Evolutionary conservation across 1,140 invertebrate genomes (phyloP).

Genomic region (Scaptodrosophila lebanonensis): DNA sequence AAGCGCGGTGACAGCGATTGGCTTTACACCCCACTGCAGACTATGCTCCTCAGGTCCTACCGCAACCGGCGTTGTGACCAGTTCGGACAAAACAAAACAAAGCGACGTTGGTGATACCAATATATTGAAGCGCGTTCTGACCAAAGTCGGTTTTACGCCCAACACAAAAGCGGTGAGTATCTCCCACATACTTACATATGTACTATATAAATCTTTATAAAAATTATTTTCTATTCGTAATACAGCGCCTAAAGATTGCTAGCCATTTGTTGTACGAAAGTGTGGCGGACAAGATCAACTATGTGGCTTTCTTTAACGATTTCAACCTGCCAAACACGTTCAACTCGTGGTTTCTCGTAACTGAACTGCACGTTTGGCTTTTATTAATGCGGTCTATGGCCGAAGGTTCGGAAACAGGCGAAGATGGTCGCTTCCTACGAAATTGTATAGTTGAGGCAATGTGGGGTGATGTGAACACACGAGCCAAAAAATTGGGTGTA

Average conservation of each 20-base stretch:
- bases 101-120: slow-evolving; percentile 34
- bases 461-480: slow-evolving; percentile 87
- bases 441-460: slow-evolving; percentile 86
- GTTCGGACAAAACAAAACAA: slow-evolving; percentile 37
- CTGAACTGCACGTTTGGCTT: slow-evolving; percentile 92
- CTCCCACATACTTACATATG: too few species aligned
- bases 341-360: slow-evolving; percentile 89
- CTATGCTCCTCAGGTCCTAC: slow-evolving; percentile 40
- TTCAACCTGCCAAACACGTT: slow-evolving; percentile 87
- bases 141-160: slow-evolving; percentile 70
- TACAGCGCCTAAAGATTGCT: slow-evolving; percentile 80
- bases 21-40: slow-evolving; percentile 27
- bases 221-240: slow-evolving; percentile 32
- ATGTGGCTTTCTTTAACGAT: slow-evolving; percentile 81
- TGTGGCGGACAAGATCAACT: slow-evolving; percentile 81
- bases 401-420: slow-evolving; percentile 80
- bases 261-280: slow-evolving; percentile 82
- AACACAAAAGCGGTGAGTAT: slow-evolving; percentile 62
- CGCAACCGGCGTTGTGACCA: slow-evolving; percentile 33
- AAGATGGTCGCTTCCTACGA: slow-evolving; percentile 84
- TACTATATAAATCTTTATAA: background rate
- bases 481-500: slow-evolving; percentile 86
- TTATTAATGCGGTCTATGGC: slow-evolving; percentile 86
- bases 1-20: slow-evolving; percentile 1
- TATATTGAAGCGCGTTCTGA: slow-evolving; percentile 66